Evolutionary conservation across 1,140 invertebrate genomes (phyloP), one percentile per base, ranked within the genome.

Genomic region (Drosophila rhopaloa): DNA sequence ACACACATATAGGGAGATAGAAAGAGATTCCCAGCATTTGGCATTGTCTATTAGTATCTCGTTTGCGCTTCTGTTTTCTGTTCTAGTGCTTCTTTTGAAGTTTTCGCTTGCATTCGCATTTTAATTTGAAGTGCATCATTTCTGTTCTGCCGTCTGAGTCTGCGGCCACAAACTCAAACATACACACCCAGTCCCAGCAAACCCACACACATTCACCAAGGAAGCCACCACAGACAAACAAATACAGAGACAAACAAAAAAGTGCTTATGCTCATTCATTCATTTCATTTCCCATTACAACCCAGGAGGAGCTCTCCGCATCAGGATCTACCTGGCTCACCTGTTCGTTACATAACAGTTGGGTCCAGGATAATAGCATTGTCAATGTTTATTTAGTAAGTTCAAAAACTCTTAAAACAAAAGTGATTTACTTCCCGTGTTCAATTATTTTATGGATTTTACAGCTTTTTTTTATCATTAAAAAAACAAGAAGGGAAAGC

Each of bases 231-330:
- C 60, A 59, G 41, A 63, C 56, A 59, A 65, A 58, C 79, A 62
- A 59, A 67, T 55, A 71, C 44, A 62, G 44, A 47, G 38, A 68
- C 57, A 86, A 85, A 86, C 81, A 88, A 89, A 89, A 77, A 89
- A 90, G 84, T 89, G 80, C 84, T 89, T 89, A 89, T 89, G 84
- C 81, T 89, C 84, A 89, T 89, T 89, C 84, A 89, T 89, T 89
- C 84, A 89, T 89, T 89, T 89, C 84, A 89, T 89, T 89, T 89
- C 84, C 84, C 84, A 89, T 89, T 89, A 89, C 84, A 89, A 54
- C 66, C 65, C 46, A 57, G 62, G 46, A 73, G 74, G 43, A 77
- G 62, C 72, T 77, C 55, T 43, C 72, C 46, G 48, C 74, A 48
- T 51, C 73, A 56, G 73, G 75, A 76, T 67, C 51, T 27, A 68